Evolutionary conservation across 1,140 invertebrate genomes (phyloP).

Genomic region (Bombus superbus): DNA sequence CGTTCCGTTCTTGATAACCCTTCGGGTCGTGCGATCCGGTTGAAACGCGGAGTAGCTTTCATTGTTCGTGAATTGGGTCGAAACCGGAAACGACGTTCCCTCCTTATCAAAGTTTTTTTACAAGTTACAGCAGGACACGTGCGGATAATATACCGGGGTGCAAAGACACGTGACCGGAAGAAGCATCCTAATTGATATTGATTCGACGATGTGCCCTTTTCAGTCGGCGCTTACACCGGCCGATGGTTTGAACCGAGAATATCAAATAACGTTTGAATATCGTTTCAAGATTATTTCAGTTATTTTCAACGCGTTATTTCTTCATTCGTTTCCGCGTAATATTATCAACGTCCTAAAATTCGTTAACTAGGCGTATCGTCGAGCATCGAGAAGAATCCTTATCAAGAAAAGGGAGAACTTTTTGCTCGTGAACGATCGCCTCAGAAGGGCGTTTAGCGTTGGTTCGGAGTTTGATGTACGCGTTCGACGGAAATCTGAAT

Average conservation of each 20-base stretch:
- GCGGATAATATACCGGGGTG: conserved; percentile 73
- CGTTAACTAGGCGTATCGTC: neutral
- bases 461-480: conserved; percentile 58
- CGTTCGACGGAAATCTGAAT: conserved; percentile 76
- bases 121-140: conserved; percentile 74
- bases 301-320: too few relatives aligned
- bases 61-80: conserved; percentile 52
- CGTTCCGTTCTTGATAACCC: conserved; percentile 58
- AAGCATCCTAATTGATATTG: conserved; percentile 83
- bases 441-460: conserved; percentile 55
- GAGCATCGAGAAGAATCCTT: neutral
- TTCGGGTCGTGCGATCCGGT: conserved; percentile 70
- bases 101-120: conserved; percentile 70
- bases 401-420: neutral
- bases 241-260: neutral
- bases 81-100: conserved; percentile 70
- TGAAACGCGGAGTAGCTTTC: conserved; percentile 11
- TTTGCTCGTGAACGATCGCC: neutral
- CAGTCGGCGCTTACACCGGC: neutral
- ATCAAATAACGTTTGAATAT: neutral
- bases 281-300: fast-evolving
- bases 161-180: conserved; percentile 81
- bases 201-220: conserved; percentile 68
- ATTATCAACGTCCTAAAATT: too few relatives aligned
- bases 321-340: neutral